These are phyloP conservation scores for Parnassius orleans DNA, from an alignment of 2,888 invertebrate genomes.

Conservation along the genomic window DNA sequence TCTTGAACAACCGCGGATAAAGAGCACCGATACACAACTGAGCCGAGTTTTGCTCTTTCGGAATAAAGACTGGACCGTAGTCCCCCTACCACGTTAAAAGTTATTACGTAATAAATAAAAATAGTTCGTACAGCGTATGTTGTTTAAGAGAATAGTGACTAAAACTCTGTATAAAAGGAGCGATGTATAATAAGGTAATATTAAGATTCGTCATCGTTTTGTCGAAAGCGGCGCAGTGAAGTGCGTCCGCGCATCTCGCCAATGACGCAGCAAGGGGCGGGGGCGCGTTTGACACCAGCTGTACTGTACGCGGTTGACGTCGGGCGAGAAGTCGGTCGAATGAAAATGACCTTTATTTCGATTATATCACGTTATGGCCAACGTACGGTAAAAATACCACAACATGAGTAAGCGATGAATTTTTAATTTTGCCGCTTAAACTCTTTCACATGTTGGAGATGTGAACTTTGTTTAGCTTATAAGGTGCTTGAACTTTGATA, in stretches of 20 bases:
- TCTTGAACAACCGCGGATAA: conserved; percentile 36
- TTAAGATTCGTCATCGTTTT: conserved; percentile 30
- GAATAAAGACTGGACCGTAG: conserved; percentile 34
- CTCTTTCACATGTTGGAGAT: conserved; percentile 5
- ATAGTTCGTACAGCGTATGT: conserved; percentile 43
- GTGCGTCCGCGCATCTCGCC: conserved; percentile 41
- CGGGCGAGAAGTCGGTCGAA: conserved; percentile 8
- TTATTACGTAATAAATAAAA: conserved; percentile 28
- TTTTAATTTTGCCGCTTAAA: conserved; percentile 25
- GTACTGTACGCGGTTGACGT: conserved; percentile 44
- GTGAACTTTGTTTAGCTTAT: conserved; percentile 4
- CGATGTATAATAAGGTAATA: conserved; percentile 41
- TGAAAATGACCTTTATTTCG: conserved; percentile 22
- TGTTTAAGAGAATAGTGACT: conserved; percentile 38
- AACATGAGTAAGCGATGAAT: conserved; percentile 37
- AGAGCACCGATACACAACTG: conserved; percentile 50
- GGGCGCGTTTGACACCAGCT: conserved; percentile 46
- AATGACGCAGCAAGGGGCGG: conserved; percentile 47
- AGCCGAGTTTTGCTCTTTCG: conserved; percentile 28
- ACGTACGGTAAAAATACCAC: conserved; percentile 30
- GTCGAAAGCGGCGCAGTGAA: conserved; percentile 38
- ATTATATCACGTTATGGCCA: conserved; percentile 1
- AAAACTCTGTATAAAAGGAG: conserved; percentile 38
- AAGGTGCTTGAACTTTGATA: neutral
- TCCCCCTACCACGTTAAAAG: conserved; percentile 36